phyloP scores from a whole-genome alignment of 1,140 invertebrate genomes.

The Drosophila burlai region DNA sequence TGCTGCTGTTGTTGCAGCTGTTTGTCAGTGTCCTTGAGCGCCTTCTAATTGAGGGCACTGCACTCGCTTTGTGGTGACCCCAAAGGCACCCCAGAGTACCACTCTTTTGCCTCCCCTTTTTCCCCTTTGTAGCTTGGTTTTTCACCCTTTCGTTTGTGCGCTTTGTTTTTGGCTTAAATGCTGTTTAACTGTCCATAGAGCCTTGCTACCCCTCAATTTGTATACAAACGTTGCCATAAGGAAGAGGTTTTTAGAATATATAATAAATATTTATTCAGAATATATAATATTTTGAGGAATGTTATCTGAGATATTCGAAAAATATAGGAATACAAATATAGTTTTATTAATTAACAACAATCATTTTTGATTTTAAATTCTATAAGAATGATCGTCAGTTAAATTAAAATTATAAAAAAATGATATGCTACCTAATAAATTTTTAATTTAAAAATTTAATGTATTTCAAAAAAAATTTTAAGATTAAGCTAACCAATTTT shows the following conservation, averaged over 20 bases:
- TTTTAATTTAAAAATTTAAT: neutral
- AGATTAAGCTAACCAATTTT: too few relatives aligned
- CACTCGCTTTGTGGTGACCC: slow-evolving; percentile 70
- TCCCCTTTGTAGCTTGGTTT: neutral
- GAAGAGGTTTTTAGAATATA: too few relatives aligned
- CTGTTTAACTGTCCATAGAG: slow-evolving; percentile 50
- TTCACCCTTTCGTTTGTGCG: slow-evolving; percentile 21
- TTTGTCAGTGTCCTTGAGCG: slow-evolving; percentile 69
- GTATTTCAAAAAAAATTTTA: neutral
- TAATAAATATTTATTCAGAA: neutral
- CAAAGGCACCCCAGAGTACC: slow-evolving; percentile 32
- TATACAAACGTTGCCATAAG: slow-evolving; percentile 5
- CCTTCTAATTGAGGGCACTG: slow-evolving; percentile 78
- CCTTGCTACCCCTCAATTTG: neutral
- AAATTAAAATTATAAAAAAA: too few relatives aligned
- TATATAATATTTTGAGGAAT: too few relatives aligned
- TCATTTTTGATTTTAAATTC: too few relatives aligned
- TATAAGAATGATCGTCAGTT: too few relatives aligned
- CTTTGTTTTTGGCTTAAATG: slow-evolving; percentile 54
- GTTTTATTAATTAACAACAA: too few relatives aligned
- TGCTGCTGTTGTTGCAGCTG: slow-evolving; percentile 55
- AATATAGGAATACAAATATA: neutral
- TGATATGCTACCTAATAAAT: neutral
- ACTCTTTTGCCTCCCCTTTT: neutral
- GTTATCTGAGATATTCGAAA: neutral